Percentiles rank a stretch among this genome's conserved stretches.
phyloP scores from a whole-genome alignment of 2,797 vertebrate species.

The Lateolabrax maculatus region DNA sequence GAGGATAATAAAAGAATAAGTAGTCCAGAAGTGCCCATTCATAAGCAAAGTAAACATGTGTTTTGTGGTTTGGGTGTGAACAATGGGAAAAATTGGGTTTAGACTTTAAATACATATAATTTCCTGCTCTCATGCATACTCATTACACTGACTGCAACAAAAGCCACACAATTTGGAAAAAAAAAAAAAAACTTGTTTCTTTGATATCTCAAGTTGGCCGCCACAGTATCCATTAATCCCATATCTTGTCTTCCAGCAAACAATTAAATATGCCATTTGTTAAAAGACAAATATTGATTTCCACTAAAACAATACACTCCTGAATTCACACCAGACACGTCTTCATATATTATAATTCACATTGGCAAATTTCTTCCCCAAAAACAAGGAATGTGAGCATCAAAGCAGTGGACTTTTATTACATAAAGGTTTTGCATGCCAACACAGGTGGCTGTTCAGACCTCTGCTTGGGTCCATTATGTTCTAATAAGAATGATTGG shows the following conservation, averaged over 20 bases:
- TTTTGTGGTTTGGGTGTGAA: conserved; percentile 68
- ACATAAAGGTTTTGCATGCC: not conserved
- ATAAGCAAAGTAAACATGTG: conserved; percentile 60
- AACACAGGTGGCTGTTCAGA: not conserved
- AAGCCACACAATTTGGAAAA: not conserved
- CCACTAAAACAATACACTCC: not conserved
- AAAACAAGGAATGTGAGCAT: not conserved
- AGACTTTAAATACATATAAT: conserved; percentile 59
- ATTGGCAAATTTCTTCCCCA: not conserved
- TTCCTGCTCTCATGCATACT: not conserved
- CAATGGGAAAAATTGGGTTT: conserved; percentile 57
- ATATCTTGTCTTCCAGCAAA: not conserved
- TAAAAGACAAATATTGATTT: not conserved
- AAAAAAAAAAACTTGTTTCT: not conserved
- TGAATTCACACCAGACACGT: not conserved
- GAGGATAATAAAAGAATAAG: conserved; percentile 39
- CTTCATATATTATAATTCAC: not conserved
- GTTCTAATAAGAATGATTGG: not conserved
- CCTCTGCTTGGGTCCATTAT: not conserved
- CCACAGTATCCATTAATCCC: not conserved
- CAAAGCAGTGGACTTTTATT: not conserved
- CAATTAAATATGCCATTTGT: not conserved
- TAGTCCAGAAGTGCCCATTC: conserved; percentile 32
- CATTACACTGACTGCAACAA: not conserved
- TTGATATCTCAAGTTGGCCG: not conserved